These are phyloP conservation scores for Neodiprion pinetum DNA, from an alignment of 1,140 invertebrate genomes.

Conservation along the genomic window DNA sequence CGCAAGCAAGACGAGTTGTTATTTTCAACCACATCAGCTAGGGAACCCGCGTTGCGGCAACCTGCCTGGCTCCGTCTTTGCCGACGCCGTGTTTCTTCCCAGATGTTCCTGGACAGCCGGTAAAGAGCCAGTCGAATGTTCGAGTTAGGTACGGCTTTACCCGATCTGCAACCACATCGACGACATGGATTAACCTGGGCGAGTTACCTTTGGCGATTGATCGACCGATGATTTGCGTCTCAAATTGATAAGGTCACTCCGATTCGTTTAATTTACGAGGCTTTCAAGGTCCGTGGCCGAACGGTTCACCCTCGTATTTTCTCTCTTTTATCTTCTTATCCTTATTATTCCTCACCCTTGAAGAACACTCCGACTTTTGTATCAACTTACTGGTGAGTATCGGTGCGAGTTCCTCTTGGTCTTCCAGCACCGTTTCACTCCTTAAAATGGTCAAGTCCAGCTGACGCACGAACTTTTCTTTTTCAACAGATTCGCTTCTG, in stretches of 20 bases:
- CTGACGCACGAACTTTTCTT: neutral
- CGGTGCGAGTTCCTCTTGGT: neutral
- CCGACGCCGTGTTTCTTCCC: neutral
- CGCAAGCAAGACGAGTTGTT: neutral
- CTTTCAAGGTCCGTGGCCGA: too few species aligned
- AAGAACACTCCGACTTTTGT: too few species aligned
- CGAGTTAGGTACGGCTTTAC: conserved; percentile 30
- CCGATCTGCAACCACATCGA: conserved; percentile 28
- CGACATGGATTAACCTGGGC: neutral
- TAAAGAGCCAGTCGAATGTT: conserved; percentile 37
- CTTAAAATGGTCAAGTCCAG: neutral
- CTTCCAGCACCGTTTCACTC: neutral
- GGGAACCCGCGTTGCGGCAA: neutral
- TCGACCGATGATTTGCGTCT: neutral
- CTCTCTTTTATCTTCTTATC: too few species aligned
- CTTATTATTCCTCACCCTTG: too few species aligned
- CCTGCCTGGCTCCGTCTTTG: neutral
- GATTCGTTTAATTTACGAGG: too few species aligned
- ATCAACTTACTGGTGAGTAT: neutral
- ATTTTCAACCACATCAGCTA: neutral
- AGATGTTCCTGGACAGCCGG: conserved; percentile 31
- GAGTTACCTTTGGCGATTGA: neutral
- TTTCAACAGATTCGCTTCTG: neutral
- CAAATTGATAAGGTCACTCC: too few species aligned
- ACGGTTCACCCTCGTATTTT: too few species aligned